Base-by-base conservation (phyloP, 2,888 invertebrate genomes). In the Drosophila meridiana region DNA sequence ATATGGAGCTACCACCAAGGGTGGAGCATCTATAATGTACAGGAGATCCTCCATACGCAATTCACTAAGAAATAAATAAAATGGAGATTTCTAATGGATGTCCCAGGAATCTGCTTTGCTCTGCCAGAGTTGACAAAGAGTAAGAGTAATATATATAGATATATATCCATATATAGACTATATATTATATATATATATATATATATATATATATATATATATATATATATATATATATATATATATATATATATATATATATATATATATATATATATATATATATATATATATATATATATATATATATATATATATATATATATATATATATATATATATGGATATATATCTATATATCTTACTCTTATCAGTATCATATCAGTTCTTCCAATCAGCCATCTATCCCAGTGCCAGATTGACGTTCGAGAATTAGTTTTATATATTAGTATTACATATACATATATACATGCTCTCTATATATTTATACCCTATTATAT, bases 11-110 rank as follows among this genome's bases (percentile, higher is more conserved):
- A 42, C 48, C 60, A 61, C 14, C 68, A 69, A 80, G 83, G 79
- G 79, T 79, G 79, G 83, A 79, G 79, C 83, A 70, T 68, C 32
- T 32, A 50, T 47, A 60, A 57, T 43, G 53, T 50, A 57, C 61
- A 56, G n/a, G 30, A 42, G 36, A 45, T 55, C 47, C 56, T 47
- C 43, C 5, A 55, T 20, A n/a, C n/a, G 42, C 47, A 42, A 20
- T 42, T 11, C 30, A 30, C 57, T 47, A 40, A 64, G 47, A 47
- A 20, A 34, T 59, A 71, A 73, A 79, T 74, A 75, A 77, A 73
- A 81, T 83, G 77, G 84, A 66, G 77, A 53, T 72, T 72, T 63
- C 52, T 52, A 47, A 73, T 60, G 43, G 48, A 56, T 45, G 65
- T 34, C 30, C 45, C 4, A 11, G 7, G 6, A 20, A 9, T 20